These are phyloP conservation scores for Lagopus muta DNA, from an alignment of 2,113 vertebrate species.

Conservation along the genomic window DNA sequence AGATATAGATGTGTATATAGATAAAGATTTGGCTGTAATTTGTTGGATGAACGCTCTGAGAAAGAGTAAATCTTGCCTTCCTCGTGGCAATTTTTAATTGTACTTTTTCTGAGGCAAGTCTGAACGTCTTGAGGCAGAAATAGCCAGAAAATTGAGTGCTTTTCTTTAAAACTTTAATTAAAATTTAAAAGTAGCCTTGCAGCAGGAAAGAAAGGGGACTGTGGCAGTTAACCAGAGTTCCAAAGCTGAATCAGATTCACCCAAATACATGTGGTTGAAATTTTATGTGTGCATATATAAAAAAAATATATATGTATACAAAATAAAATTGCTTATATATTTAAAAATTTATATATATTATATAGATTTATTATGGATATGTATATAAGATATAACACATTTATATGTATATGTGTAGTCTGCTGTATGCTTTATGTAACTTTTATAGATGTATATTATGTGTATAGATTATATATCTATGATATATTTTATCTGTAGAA, in stretches of 20 bases:
- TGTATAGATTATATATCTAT: background rate
- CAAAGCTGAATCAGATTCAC: background rate
- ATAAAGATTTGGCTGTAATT: background rate
- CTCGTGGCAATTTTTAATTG: background rate
- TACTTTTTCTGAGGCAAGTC: background rate
- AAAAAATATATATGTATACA: background rate
- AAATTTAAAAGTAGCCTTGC: background rate
- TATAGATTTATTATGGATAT: no score
- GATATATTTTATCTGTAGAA: background rate
- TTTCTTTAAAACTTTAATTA: background rate
- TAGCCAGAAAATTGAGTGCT: background rate
- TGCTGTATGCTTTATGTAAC: background rate
- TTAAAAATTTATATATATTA: background rate
- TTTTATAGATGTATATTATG: background rate
- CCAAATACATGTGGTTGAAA: background rate
- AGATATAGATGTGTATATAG: background rate
- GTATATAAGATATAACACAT: background rate
- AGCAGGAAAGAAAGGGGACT: background rate
- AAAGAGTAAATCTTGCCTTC: background rate
- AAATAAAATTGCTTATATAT: background rate
- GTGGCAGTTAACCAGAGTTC: background rate
- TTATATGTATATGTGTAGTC: background rate
- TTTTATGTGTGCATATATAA: background rate
- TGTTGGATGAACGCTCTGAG: background rate
- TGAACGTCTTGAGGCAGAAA: background rate